Base-by-base conservation (phyloP, 2,113 vertebrate genomes). In the Argyrosomus japonicus region DNA sequence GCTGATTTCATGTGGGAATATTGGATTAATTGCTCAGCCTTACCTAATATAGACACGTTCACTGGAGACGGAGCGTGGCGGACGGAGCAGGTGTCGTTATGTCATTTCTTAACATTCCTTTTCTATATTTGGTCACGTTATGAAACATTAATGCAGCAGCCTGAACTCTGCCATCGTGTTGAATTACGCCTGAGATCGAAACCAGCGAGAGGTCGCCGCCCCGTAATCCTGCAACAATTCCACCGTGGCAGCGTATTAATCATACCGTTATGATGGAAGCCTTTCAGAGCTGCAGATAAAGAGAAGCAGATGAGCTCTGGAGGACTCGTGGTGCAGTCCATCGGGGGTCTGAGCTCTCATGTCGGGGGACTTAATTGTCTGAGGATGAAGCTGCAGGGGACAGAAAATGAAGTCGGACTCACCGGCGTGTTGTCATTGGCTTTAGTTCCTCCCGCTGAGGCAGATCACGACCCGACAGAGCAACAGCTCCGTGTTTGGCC, bases 281-380 rank as follows among this genome's bases (percentile, higher is more conserved):
- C 32, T 36, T 36, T 8, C 32, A 36, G 32, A 40, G 71, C 40
- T 27, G 54, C 29, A 36, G 1, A 19, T 21, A 47, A 68, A 43
- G 54, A 75, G 71, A 54, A 75, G 23, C 72, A 82, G 71, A 75
- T 54, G 79, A 68, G 23, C 32, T 56, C 6, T 61, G 56, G 17
- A 40, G 25, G 69, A 48, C 48, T 14, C 19, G n/a, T n/a, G 1
- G 17, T 47, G 18, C 56, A 6, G 65, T 61, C 47, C 45, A 36
- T 60, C 12, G 2, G 25, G 51, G 7, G 36, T 40, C 19, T 8
- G 9, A 43, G 29, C 8, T n/a, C 15, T 47, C 75, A 13, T 1
- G 7, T 11, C 12, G 13, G 25, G 45, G 32, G 61, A 29, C 32
- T 64, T 48, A 18, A 64, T 51, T 70, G 73, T 60, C 43, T 2